A percentile compares a stretch with the other conserved stretches of the same genome.
Evolutionary conservation across 2,113 vertebrate genomes (phyloP).

Genomic region (Formicarius rufipectus): DNA sequence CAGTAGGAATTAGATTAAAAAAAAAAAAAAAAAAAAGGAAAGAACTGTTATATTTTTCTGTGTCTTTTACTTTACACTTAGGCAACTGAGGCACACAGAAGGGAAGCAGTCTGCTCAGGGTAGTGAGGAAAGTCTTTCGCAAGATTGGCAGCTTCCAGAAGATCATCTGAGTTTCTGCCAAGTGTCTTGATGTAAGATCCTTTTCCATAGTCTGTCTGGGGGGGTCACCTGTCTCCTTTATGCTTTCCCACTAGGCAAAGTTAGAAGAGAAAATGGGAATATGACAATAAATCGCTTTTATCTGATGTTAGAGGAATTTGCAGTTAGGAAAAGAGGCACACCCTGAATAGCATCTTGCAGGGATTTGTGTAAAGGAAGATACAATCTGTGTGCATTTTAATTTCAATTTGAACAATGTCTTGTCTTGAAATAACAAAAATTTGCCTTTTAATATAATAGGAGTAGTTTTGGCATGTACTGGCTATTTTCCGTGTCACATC

Average conservation of each 20-base stretch:
- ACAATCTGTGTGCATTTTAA: constrained; percentile 20
- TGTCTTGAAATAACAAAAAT: constrained; percentile 39
- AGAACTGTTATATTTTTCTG: neutral
- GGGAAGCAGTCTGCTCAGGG: neutral
- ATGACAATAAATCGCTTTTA: constrained; percentile 41
- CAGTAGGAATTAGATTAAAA: neutral
- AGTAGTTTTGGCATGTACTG: neutral
- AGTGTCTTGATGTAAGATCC: neutral
- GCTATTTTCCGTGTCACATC: neutral
- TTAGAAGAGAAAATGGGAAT: constrained; percentile 26
- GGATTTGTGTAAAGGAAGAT: constrained; percentile 37
- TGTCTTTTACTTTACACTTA: neutral
- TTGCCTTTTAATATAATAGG: constrained; percentile 23
- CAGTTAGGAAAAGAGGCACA: constrained; percentile 8
- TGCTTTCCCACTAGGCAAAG: constrained; percentile 22
- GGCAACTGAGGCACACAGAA: neutral
- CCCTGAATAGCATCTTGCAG: constrained; percentile 30
- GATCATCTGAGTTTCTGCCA: neutral
- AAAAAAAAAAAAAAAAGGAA: neutral
- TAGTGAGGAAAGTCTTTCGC: neutral
- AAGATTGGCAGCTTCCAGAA: neutral
- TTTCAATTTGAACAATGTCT: constrained; percentile 51
- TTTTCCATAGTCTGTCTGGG: neutral
- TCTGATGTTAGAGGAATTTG: constrained; percentile 37
- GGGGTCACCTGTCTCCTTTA: constrained; percentile 38